A percentile compares a stretch with the other conserved stretches of the same genome.
phyloP scores from a whole-genome alignment of 2,888 invertebrate species.

The Melanostoma scalare region DNA sequence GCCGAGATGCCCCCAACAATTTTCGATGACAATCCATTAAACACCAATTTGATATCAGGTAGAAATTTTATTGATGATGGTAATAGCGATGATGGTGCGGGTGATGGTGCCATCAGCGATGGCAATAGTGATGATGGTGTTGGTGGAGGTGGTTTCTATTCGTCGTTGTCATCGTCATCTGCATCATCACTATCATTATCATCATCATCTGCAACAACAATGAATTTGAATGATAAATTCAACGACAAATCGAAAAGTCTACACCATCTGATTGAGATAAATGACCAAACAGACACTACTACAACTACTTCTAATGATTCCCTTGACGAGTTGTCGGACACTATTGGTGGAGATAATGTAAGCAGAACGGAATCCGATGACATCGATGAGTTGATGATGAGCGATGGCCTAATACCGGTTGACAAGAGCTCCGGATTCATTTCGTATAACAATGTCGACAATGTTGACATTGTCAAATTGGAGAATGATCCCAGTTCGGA shows the following conservation, averaged over 20 bases:
- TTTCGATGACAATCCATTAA: slow-evolving; percentile 79
- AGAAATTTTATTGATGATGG: slow-evolving; percentile 74
- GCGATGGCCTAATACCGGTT: slow-evolving; percentile 77
- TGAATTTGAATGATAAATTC: slow-evolving; percentile 64
- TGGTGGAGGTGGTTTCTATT: slow-evolving; percentile 33
- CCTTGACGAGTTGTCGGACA: slow-evolving; percentile 39
- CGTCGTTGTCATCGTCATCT: slow-evolving; percentile 57
- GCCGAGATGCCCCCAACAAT: slow-evolving; percentile 40
- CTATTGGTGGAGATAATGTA: slow-evolving; percentile 11
- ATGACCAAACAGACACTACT: slow-evolving; percentile 66
- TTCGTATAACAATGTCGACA: slow-evolving; percentile 74
- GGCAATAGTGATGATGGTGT: slow-evolving; percentile 18
- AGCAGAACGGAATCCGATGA: slow-evolving; percentile 68
- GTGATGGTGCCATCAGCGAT: slow-evolving; percentile 59
- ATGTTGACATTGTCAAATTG: slow-evolving; percentile 80
- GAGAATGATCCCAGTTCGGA: slow-evolving; percentile 76
- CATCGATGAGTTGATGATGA: slow-evolving; percentile 79
- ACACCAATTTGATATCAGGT: slow-evolving; percentile 79
- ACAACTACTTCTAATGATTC: slow-evolving; percentile 44
- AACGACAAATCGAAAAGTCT: slow-evolving; percentile 68
- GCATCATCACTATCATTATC: slow-evolving; percentile 51
- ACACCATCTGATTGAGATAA: slow-evolving; percentile 75
- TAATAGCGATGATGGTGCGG: slow-evolving; percentile 64
- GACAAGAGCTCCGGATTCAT: slow-evolving; percentile 54
- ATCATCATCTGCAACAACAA: slow-evolving; percentile 66